phyloP scores from a whole-genome alignment of 2,888 invertebrate genomes.

The Euproctis similis region DNA sequence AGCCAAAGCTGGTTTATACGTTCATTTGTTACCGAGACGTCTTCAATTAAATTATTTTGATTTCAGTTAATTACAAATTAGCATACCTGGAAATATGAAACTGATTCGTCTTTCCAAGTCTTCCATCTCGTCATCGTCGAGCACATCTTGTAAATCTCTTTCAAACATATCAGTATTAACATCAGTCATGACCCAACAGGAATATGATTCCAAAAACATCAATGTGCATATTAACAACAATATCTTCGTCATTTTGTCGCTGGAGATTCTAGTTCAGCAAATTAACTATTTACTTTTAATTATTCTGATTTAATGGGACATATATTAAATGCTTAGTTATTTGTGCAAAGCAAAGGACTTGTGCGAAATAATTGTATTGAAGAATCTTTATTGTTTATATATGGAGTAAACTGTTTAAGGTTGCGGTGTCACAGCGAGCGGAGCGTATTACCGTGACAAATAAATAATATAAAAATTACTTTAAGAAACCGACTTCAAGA shows the following conservation, averaged over 20 bases:
- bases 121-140: slow-evolving; percentile 4
- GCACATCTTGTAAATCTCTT: slow-evolving; percentile 1
- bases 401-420: not conserved
- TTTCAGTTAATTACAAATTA: too few species aligned
- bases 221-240: not conserved
- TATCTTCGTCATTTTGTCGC: too few species aligned
- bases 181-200: slow-evolving; percentile 22
- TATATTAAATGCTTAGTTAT: not conserved
- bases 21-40: too few species aligned
- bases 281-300: not conserved
- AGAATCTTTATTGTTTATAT: slow-evolving; percentile 3
- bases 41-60: too few species aligned
- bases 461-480: too few species aligned
- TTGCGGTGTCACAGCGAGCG: too few species aligned
- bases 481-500: too few species aligned
- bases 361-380: slow-evolving; percentile 5
- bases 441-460: too few species aligned
- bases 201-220: slow-evolving; percentile 1
- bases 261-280: not conserved
- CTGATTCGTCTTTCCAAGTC: slow-evolving; percentile 18
- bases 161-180: slow-evolving; percentile 13
- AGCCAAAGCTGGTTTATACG: too few species aligned
- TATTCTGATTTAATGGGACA: not conserved
- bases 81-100: slow-evolving; percentile 48
- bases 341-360: not conserved